Base-by-base conservation (phyloP, 2,888 invertebrate species). In the Chalcis sispes region DNA sequence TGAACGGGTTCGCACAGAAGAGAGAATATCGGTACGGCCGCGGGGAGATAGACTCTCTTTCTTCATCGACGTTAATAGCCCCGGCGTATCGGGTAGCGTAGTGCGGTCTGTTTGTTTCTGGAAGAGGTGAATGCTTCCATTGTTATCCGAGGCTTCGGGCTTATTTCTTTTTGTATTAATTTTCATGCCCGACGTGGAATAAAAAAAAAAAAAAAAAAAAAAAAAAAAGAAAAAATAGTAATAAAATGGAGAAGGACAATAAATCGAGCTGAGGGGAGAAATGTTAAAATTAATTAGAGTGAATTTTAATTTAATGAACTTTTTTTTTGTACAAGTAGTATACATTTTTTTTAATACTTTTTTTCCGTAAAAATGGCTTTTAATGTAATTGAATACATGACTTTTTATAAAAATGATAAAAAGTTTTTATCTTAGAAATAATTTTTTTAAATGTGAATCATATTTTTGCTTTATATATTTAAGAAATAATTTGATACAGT, bases 111-210 rank as follows among this genome's bases (percentile, higher is more conserved):
- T 58, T 56, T 67, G 42, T 67, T 67, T 32, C 56, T 42, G 4
- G 8, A 20, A 27, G 40, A 67, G 56, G 20, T 32, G 56, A 74
- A 69, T 48, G 74, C 74, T 67, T 46, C 40, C 36, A 75, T 75
- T 65, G 59, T 75, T 65, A 42, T 25, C 23, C 18, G 46, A 23
- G 50, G 58, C 58, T 59, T 59, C 50, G 25, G 48, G 36, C 54
- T 74, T 74, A 59, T 65, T 74, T 50, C 56, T 72, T 64, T n/a
- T 56, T 32, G 65, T 54, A 71, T 75, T 65, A 75, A 70, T 75
- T 70, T 75, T 23, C 52, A 32, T n/a, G 13, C 15, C 15, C 7
- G 15, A 8, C 8, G 42, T 15, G 42, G 42, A 2, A 42, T 42
- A 2, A 15, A 10, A 4, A 10, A 36, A 36, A 10, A 36, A 10